A percentile compares a stretch with the other conserved stretches of the same genome.
phyloP scores from a whole-genome alignment of 2,113 vertebrate genomes.

The Proteles cristata region DNA sequence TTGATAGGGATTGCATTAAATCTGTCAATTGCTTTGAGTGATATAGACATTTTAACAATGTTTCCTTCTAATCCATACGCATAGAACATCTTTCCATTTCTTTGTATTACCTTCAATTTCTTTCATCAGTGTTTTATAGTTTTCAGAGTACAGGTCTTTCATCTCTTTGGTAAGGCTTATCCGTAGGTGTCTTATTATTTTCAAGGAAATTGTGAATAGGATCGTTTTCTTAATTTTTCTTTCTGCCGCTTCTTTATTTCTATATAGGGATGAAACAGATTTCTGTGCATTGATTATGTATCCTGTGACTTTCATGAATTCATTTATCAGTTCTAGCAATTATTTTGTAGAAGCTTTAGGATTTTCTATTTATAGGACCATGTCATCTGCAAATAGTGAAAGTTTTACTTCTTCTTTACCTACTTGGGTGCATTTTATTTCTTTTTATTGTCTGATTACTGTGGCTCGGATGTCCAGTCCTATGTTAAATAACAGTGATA shows the following conservation, averaged over 20 bases:
- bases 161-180: not conserved
- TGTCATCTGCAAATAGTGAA: not conserved
- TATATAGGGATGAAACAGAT: not conserved
- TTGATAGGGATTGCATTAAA: not conserved
- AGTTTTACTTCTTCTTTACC: not conserved
- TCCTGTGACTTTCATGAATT: not conserved
- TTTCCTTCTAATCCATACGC: not conserved
- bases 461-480: not conserved
- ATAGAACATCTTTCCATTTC: not conserved
- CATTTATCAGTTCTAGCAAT: not conserved
- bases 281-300: not conserved
- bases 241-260: not conserved
- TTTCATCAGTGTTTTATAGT: not conserved
- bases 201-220: not conserved
- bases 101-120: not conserved
- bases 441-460: not conserved
- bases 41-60: not conserved
- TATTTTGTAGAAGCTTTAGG: not conserved
- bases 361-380: not conserved
- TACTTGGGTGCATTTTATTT: not conserved
- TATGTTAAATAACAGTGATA: not conserved
- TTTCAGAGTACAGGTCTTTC: not conserved
- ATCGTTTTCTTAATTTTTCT: not conserved
- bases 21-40: not conserved
- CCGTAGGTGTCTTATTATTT: not conserved